These are phyloP conservation scores for Cryptotis parvus DNA, from an alignment of 2,113 vertebrate genomes.

Conservation along the genomic window DNA sequence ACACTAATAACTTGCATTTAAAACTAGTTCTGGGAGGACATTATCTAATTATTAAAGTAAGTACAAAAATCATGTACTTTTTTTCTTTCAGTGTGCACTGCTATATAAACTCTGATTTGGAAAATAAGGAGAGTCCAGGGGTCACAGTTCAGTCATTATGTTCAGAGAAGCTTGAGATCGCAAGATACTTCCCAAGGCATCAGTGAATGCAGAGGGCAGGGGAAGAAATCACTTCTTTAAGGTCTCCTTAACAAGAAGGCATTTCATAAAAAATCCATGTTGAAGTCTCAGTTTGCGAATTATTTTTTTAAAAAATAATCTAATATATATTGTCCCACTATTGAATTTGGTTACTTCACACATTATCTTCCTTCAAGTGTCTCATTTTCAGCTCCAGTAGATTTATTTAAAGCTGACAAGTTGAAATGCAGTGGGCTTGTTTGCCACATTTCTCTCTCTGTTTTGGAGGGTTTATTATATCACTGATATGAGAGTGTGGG, in stretches of 20 bases:
- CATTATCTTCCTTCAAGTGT: slow-evolving; percentile 56
- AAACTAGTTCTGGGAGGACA: not conserved
- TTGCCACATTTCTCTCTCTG: slow-evolving; percentile 65
- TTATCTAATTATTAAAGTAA: slow-evolving; percentile 42
- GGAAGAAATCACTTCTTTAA: slow-evolving; percentile 32
- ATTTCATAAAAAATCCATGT: slow-evolving; percentile 9
- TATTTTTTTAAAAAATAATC: slow-evolving; percentile 11
- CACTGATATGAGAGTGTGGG: slow-evolving; percentile 53
- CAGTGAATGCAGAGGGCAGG: not conserved
- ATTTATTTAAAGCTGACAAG: slow-evolving; percentile 79
- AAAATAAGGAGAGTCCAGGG: slow-evolving; percentile 12
- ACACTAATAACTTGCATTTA: not conserved
- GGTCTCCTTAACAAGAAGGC: not conserved
- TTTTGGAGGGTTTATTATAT: slow-evolving; percentile 70
- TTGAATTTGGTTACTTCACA: slow-evolving; percentile 69
- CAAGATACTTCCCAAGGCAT: not conserved
- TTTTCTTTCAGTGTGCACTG: not conserved
- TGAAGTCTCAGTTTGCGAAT: slow-evolving; percentile 40
- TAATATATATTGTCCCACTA: slow-evolving; percentile 37
- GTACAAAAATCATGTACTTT: not conserved
- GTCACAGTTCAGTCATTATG: not conserved
- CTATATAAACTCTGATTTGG: slow-evolving; percentile 3
- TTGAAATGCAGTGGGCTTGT: slow-evolving; percentile 76
- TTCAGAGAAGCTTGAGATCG: not conserved
- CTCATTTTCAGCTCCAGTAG: slow-evolving; percentile 70